These are phyloP conservation scores for Gastracanthus pulcherrimus DNA, from an alignment of 2,888 invertebrate genomes.

Conservation along the genomic window DNA sequence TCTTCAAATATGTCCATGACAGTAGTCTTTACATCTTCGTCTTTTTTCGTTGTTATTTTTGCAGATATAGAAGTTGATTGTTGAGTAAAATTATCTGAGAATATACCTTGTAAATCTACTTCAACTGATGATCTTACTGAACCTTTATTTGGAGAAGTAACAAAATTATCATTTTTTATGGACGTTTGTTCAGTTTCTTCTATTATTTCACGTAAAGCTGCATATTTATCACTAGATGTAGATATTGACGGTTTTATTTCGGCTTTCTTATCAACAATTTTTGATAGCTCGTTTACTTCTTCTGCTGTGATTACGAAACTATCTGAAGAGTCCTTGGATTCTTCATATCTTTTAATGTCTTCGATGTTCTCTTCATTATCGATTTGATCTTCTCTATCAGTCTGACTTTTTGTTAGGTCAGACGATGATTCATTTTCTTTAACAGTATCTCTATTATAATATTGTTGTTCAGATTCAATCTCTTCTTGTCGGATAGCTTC, in stretches of 20 bases:
- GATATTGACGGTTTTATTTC: constrained; percentile 78
- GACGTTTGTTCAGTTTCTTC: constrained; percentile 67
- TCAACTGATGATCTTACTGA: constrained; percentile 64
- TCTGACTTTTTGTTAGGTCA: constrained; percentile 23
- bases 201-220: constrained; percentile 88
- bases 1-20: constrained; percentile 74
- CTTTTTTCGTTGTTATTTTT: constrained; percentile 64
- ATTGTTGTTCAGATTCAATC: constrained; percentile 60
- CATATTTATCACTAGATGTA: constrained; percentile 86
- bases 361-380: constrained; percentile 60
- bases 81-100: constrained; percentile 66
- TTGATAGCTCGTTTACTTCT: constrained; percentile 57
- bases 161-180: constrained; percentile 52
- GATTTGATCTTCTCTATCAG: constrained; percentile 43
- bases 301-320: constrained; percentile 57
- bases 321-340: constrained; percentile 59
- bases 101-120: constrained; percentile 71
- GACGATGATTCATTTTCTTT: constrained; percentile 52
- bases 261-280: constrained; percentile 68
- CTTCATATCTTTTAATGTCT: constrained; percentile 56
- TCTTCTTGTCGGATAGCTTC: constrained; percentile 59
- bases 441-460: constrained; percentile 53
- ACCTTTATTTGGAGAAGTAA: constrained; percentile 56
- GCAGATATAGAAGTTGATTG: constrained; percentile 57
- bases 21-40: constrained; percentile 66